Evolutionary conservation across 2,113 vertebrate species (phyloP).

Genomic region (Laticauda colubrina): DNA sequence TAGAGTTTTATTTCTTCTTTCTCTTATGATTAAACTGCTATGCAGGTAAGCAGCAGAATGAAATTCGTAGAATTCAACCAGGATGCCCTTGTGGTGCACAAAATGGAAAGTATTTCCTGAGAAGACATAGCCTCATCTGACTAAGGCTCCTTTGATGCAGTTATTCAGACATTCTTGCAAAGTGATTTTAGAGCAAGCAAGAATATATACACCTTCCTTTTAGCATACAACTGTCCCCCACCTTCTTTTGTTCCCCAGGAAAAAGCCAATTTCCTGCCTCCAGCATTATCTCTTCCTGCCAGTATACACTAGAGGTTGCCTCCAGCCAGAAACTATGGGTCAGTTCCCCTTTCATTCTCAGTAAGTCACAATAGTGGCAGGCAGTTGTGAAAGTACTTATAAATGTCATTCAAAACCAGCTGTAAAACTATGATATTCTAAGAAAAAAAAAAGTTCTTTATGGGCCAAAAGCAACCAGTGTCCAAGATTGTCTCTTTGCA

Average conservation of each 20-base stretch:
- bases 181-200: slow-evolving; percentile 63
- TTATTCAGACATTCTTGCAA: slow-evolving; percentile 62
- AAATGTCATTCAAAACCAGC: neutral
- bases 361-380: slow-evolving; percentile 22
- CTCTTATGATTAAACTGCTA: neutral
- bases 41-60: accelerated
- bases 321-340: slow-evolving; percentile 38
- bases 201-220: slow-evolving; percentile 59
- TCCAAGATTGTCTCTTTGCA: neutral
- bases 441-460: slow-evolving; percentile 28
- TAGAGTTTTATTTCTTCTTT: neutral
- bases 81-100: neutral
- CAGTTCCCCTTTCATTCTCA: slow-evolving; percentile 23
- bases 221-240: slow-evolving; percentile 39
- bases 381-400: neutral
- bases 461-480: neutral
- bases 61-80: neutral
- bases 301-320: slow-evolving; percentile 51
- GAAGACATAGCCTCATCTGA: neutral
- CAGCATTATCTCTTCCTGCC: slow-evolving; percentile 69
- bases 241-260: slow-evolving; percentile 66
- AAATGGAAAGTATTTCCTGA: neutral
- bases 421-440: slow-evolving; percentile 14
- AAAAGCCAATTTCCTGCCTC: slow-evolving; percentile 69
- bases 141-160: neutral